Evolutionary conservation across 2,797 vertebrate genomes (phyloP).

Genomic region (Neoniphon sammara): DNA sequence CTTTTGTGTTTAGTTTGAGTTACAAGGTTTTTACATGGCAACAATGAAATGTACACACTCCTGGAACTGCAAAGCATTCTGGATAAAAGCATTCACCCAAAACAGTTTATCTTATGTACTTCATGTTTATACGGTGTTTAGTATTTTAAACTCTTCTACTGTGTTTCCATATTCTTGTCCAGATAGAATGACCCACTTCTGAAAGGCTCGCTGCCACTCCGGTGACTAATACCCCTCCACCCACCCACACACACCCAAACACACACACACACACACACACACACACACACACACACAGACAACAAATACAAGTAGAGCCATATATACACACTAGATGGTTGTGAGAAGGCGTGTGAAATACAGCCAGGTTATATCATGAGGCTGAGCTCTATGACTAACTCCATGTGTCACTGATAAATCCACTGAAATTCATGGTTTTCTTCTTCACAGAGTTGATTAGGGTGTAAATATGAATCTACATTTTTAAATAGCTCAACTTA

Average conservation of each 20-base stretch:
- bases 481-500: not conserved
- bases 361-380: slow-evolving; percentile 7
- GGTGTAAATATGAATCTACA: too few species aligned
- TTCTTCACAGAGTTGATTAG: too few species aligned
- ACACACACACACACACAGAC: not conserved
- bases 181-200: slow-evolving; percentile 77
- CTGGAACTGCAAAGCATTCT: too few species aligned
- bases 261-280: not conserved
- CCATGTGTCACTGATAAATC: slow-evolving; percentile 9
- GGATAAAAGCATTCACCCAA: too few species aligned
- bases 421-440: too few species aligned
- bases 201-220: slow-evolving; percentile 72
- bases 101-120: too few species aligned
- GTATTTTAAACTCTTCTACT: slow-evolving; percentile 11
- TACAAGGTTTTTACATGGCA: too few species aligned
- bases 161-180: slow-evolving; percentile 75
- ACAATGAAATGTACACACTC: too few species aligned
- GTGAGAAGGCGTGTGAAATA: not conserved
- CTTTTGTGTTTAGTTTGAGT: too few species aligned
- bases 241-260: slow-evolving; percentile 38
- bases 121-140: slow-evolving; percentile 26
- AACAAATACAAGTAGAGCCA: not conserved
- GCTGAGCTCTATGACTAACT: slow-evolving; percentile 38
- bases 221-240: slow-evolving; percentile 79
- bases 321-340: not conserved